A percentile compares a stretch with the other conserved stretches of the same genome.
Conservation (phyloP, 2,888 invertebrate genomes). For the Mythimna vitellina region DNA sequence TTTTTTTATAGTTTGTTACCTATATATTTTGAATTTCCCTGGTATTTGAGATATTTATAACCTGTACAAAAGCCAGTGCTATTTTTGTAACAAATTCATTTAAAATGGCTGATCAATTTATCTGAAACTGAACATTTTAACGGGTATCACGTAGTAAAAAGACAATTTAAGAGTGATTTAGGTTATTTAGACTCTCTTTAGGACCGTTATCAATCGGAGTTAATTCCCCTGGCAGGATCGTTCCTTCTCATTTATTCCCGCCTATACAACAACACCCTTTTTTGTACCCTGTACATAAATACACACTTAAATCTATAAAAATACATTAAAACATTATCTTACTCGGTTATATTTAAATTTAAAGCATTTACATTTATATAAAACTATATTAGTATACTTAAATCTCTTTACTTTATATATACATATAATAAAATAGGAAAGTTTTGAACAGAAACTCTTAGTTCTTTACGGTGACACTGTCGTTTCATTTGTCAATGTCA, state of each 20-base stretch:
- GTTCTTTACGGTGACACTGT: background rate
- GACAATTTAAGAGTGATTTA: background rate
- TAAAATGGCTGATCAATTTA: background rate
- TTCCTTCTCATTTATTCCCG: background rate
- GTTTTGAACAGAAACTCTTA: constrained; percentile 14
- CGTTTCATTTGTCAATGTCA: background rate
- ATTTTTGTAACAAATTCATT: too few species aligned
- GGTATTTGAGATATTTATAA: too few species aligned
- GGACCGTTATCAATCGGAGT: background rate
- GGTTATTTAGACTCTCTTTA: too few species aligned
- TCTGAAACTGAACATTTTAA: background rate
- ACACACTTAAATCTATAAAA: constrained; percentile 47
- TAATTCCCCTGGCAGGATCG: background rate
- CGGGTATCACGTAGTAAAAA: background rate
- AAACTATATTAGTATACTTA: constrained; percentile 54
- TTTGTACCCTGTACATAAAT: constrained; percentile 68
- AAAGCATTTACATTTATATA: constrained; percentile 70
- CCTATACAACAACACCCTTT: constrained; percentile 1
- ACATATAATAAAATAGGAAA: constrained; percentile 50
- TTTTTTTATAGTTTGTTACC: too few species aligned
- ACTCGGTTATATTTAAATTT: constrained; percentile 65
- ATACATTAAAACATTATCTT: constrained; percentile 46
- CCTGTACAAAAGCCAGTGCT: too few species aligned
- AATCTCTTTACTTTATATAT: constrained; percentile 51
- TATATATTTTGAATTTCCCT: too few species aligned